phyloP scores from a whole-genome alignment of 2,113 vertebrate species.

The Gobius niger region DNA sequence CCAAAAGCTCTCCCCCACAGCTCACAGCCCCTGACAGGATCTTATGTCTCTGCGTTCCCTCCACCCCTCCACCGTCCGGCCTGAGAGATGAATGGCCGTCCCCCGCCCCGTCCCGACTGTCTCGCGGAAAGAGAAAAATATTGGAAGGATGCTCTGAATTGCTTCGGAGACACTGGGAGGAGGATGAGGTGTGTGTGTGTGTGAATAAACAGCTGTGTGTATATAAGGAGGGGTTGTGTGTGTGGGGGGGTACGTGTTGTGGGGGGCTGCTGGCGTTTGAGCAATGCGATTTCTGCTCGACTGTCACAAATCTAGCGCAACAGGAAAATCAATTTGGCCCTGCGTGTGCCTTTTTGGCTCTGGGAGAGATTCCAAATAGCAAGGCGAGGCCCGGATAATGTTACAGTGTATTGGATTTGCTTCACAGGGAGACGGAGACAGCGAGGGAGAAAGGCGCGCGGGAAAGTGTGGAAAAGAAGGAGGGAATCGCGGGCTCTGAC shows the following conservation, averaged over 20 bases:
- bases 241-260: neutral
- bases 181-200: slow-evolving; percentile 28
- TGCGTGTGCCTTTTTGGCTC: slow-evolving; percentile 72
- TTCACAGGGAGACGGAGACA: slow-evolving; percentile 65
- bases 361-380: slow-evolving; percentile 75
- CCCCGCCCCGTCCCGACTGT: slow-evolving; percentile 50
- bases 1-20: slow-evolving; percentile 23
- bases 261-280: slow-evolving; percentile 58
- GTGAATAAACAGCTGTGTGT: slow-evolving; percentile 17
- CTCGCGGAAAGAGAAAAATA: slow-evolving; percentile 52
- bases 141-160: slow-evolving; percentile 57
- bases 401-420: slow-evolving; percentile 79
- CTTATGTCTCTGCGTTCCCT: slow-evolving; percentile 19
- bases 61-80: slow-evolving; percentile 42
- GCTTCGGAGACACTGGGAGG: slow-evolving; percentile 64
- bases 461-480: slow-evolving; percentile 43
- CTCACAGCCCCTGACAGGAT: slow-evolving; percentile 25
- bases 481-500: slow-evolving; percentile 65
- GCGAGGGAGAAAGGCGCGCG: slow-evolving; percentile 15
- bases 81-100: slow-evolving; percentile 53
- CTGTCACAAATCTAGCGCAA: slow-evolving; percentile 81
- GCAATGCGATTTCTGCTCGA: slow-evolving; percentile 78
- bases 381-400: slow-evolving; percentile 73
- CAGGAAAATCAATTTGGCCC: slow-evolving; percentile 82
- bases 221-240: slow-evolving; percentile 41